phyloP scores from a whole-genome alignment of 2,797 vertebrate genomes.

The Lates japonicus region DNA sequence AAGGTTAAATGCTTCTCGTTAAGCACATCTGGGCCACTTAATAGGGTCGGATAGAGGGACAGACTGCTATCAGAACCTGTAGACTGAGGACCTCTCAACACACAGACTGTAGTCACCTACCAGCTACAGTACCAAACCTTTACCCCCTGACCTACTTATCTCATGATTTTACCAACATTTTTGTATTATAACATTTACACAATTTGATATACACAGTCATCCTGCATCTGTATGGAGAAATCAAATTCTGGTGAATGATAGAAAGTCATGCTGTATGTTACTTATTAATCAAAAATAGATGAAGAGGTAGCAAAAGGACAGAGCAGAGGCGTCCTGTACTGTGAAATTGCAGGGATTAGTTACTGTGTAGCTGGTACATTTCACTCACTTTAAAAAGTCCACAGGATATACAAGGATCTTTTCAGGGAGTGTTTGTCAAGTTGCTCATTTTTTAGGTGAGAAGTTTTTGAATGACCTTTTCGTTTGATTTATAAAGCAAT shows the following conservation, averaged over 20 bases:
- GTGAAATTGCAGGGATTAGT: no score
- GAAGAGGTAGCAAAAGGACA: background rate
- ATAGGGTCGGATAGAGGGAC: background rate
- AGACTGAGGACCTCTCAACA: background rate
- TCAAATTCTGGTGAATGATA: no score
- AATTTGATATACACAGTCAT: no score
- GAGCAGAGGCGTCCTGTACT: background rate
- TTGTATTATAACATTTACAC: background rate
- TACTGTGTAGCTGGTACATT: background rate
- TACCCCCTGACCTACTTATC: background rate
- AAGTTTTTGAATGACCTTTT: background rate
- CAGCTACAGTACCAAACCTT: background rate
- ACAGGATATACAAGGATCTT: background rate
- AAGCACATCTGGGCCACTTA: constrained; percentile 56
- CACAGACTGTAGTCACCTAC: background rate
- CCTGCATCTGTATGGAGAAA: background rate
- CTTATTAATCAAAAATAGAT: background rate
- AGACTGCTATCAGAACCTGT: background rate
- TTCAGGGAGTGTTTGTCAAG: background rate
- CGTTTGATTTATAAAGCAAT: background rate
- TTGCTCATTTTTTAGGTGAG: background rate
- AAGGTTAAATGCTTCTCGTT: constrained; percentile 59
- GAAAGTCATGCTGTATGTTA: background rate
- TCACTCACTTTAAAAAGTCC: background rate
- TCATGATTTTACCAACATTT: background rate